Evolutionary conservation across 2,113 vertebrate species (phyloP), one percentile per base, ranked within the genome.

Genomic region (Chaetops frenatus): DNA sequence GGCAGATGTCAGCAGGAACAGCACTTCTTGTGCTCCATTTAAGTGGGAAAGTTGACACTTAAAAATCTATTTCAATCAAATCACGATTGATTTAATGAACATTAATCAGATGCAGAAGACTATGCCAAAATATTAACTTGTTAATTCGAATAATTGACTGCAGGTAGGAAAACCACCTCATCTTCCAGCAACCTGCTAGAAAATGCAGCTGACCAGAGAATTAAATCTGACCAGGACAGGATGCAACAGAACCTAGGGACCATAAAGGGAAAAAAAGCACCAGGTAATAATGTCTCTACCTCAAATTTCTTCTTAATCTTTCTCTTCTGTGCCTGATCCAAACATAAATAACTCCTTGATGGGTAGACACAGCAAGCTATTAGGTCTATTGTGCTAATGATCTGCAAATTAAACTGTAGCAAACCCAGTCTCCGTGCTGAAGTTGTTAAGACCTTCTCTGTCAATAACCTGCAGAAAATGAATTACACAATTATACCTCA

Each of bases 401-500:
- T 62, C 71, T 92, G 81, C 74, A 92, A 88, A 93, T 90, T 90
- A 93, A 88, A 88, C 66, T 16, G 45, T 13, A 69, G 62, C 66
- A 90, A 91, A 64, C 53, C 36, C 62, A 6, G 79, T 62, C 74
- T 91, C 78, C 20, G 2, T 48, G 73, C 78, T 85, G 9, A 17
- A 93, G 81, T 35, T 89, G 67, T 83, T 92, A 72, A 94, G 85
- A 93, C 67, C 82, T 96, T 95, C 77, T 93, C 82, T 90, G 86
- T 94, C 96, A 94, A 92, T 93, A 96, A 79, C 71, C 60, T 90
- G 86, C 79, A 83, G 76, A 80, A 93, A 96, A 92, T 86, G 71
- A 94, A 94, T 93, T 88, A 90, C 45, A 76, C 92, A 92, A 90
- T 96, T 96, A 95, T 47, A 95, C 71, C 67, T 97, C 86, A 88